Evolutionary conservation across 2,888 invertebrate species (phyloP), one percentile per base, ranked within the genome.

Genomic region (Prosopocoilus inquinatus): DNA sequence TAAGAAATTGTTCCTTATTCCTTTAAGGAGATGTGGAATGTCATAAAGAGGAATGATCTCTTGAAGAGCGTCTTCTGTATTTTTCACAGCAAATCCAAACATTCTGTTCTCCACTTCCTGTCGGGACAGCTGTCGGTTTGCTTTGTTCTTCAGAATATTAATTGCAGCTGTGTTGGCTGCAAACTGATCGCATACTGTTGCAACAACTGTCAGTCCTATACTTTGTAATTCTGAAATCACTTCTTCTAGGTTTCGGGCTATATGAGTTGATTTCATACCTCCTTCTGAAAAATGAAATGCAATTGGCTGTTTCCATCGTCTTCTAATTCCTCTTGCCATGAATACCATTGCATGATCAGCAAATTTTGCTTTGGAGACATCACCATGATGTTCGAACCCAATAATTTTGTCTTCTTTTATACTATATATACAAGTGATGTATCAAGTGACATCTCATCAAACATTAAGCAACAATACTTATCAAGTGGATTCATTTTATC

Each of bases 301-400:
- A 9, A 59, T 48, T 1, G 56, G 53, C 34, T 56, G 59, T 35
- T 59, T 57, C 53, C 59, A 59, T 28, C 54, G 57, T 28, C 45
- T 50, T 3, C 41, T 2, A 16, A 54, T 39, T 11, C 52, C 48
- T 11, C 51, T 9, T 1, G 43, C 28, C 57, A 59, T 59, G 51
- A 57, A 59, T 35, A 59, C 59, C 36, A 54, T 33, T 3, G 47
- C 54, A 39, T 50, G 50, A 34, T 38, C 36, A 3, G 57, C 57
- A 50, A 54, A 50, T n/a, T 50, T 33, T 4, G 44, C 33, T 50
- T 33, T 4, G 44, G 16, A 39, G 35, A n/a, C 53, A 53, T 48
- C 47, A 52, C 52, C 53, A 53, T 48, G 48, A 52, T 55, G 49
- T 11, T 53, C 47, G 12, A 54, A 57, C 4, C 57, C 53, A 20